Percentiles rank a stretch among this genome's conserved stretches.
These are phyloP conservation scores for Epizoanthus fatuus DNA, from an alignment of 92 coral and sea anemone species.

Conservation along the genomic window DNA sequence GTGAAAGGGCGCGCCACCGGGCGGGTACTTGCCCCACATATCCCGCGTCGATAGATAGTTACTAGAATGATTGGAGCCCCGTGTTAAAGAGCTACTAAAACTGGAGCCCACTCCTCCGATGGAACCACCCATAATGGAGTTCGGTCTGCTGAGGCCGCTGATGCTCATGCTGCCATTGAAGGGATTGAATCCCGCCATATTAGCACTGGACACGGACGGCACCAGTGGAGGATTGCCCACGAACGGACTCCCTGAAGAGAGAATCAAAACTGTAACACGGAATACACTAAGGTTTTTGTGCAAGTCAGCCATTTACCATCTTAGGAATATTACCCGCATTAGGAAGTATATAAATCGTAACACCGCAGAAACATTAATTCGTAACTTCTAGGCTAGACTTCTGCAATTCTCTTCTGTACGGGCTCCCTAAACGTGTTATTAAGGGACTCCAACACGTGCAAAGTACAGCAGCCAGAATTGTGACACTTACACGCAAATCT, in stretches of 20 bases:
- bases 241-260: constrained; percentile 39
- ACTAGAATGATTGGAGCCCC: constrained; percentile 70
- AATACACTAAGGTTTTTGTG: neutral
- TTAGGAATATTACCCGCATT: too few relatives aligned
- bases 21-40: constrained; percentile 78
- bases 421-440: too few relatives aligned
- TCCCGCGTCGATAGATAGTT: constrained; percentile 59
- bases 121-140: constrained; percentile 74
- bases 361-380: too few relatives aligned
- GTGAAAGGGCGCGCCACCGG: constrained; percentile 62
- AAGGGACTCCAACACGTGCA: too few relatives aligned
- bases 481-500: too few relatives aligned
- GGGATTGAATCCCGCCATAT: constrained; percentile 60
- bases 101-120: constrained; percentile 74
- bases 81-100: constrained; percentile 55
- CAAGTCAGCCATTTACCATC: too few relatives aligned
- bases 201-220: constrained; percentile 67
- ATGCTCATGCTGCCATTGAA: constrained; percentile 36
- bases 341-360: too few relatives aligned
- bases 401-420: too few relatives aligned
- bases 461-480: too few relatives aligned
- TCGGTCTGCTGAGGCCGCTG: constrained; percentile 63
- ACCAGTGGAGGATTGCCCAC: constrained; percentile 58
- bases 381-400: too few relatives aligned
- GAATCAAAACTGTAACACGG: too few relatives aligned